Base-by-base conservation (phyloP, 2,113 vertebrate species). In the Carassius gibelio region DNA sequence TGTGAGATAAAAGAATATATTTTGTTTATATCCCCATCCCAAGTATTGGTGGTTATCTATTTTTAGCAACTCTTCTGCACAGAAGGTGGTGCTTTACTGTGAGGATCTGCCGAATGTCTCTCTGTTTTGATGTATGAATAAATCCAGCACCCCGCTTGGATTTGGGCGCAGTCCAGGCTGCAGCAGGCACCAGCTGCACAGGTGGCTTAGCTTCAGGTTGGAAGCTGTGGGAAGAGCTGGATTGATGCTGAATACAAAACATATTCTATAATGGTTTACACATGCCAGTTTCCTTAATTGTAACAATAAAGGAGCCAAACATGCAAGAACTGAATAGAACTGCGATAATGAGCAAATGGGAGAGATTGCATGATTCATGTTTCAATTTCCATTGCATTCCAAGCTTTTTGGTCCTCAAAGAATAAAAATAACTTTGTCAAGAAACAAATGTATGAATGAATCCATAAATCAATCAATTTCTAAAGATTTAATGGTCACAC, bases 201-300 rank as follows among this genome's bases (percentile, higher is more conserved):
- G 85, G 74, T 75, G 80, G 71, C 80, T 86, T 38, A 68, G 81
- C 85, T 52, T 77, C 85, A 88, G 52, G 61, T 69, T 83, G 71
- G 82, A 84, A 42, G 69, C 82, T 84, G 77, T 61, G 68, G 55
- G 36, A 84, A 75, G 79, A 66, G 50, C 42, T 84, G 76, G 59
- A 82, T 77, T 86, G 84, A 88, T 86, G 75, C 84, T 81, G 68
- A 68, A 85, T 86, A 88, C 87, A 88, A 86, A 76, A 15, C 50
- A 76, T 69, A 82, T 66, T 86, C 81, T 75, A 75, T 86, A 69
- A 80, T 57, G 79, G 78, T 64, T 76, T 79, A 52, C 45, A 66
- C 19, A 38, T 57, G 82, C n/a, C 57, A 69, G 79, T 62, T 80
- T 71, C 55, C 30, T 17, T 74, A 21, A 74, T 30, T 38, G 62